Evolutionary conservation across 2,113 vertebrate genomes (phyloP).

Genomic region (Anolis sagrei): DNA sequence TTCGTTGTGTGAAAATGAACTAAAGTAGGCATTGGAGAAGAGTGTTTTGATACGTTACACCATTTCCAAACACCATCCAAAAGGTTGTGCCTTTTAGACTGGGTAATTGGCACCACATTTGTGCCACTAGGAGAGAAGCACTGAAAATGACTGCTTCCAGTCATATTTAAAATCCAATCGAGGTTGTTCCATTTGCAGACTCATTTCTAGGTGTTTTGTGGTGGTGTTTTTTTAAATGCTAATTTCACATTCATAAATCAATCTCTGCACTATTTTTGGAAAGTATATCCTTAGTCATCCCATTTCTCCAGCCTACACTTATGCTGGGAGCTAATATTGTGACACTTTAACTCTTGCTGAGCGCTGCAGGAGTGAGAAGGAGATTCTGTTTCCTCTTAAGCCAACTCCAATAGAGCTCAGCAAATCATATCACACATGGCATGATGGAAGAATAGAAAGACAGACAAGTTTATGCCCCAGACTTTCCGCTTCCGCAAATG

Average conservation of each 20-base stretch:
- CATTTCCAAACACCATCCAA: constrained; percentile 29
- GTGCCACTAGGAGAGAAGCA: constrained; percentile 37
- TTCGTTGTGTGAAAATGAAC: constrained; percentile 49
- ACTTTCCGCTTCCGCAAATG: background rate
- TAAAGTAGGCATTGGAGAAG: constrained; percentile 27
- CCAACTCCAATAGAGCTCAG: accelerated
- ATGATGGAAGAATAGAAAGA: constrained; percentile 11
- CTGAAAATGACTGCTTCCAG: constrained; percentile 37
- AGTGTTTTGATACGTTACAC: constrained; percentile 2
- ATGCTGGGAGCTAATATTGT: constrained; percentile 19
- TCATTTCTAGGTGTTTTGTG: constrained; percentile 21
- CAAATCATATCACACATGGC: constrained; percentile 4
- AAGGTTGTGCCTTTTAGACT: constrained; percentile 25
- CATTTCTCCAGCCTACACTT: constrained; percentile 44
- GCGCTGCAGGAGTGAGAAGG: background rate
- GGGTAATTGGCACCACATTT: constrained; percentile 20
- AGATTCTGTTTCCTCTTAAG: background rate
- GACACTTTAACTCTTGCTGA: constrained; percentile 40
- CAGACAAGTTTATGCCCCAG: accelerated
- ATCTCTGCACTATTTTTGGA: constrained; percentile 35
- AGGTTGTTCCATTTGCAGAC: constrained; percentile 41
- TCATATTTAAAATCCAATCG: constrained; percentile 10
- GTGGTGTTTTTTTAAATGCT: background rate
- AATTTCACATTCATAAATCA: constrained; percentile 45
- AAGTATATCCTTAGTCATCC: constrained; percentile 42